Percentiles rank a stretch among this genome's conserved stretches.
These are phyloP conservation scores for Orientallactaga bullata DNA, from an alignment of 2,113 vertebrate genomes.

Conservation along the genomic window DNA sequence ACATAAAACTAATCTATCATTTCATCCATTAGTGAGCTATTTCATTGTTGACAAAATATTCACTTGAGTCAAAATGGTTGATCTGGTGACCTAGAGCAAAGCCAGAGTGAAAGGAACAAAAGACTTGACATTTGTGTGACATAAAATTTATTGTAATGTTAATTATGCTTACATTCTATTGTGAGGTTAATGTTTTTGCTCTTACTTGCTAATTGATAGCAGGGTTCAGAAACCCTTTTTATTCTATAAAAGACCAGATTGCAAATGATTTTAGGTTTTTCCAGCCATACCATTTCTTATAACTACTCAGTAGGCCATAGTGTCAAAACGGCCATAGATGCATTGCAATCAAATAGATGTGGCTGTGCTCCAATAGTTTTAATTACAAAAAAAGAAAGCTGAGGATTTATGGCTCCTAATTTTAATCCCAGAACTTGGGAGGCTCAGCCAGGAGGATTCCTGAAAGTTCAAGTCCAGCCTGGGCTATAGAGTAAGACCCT, in stretches of 20 bases:
- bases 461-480: background rate
- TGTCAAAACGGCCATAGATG: background rate
- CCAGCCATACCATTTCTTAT: background rate
- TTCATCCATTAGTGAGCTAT: background rate
- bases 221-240: background rate
- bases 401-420: background rate
- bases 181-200: slow-evolving; percentile 43
- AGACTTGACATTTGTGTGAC: background rate
- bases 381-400: slow-evolving; percentile 21
- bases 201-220: slow-evolving; percentile 27
- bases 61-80: background rate
- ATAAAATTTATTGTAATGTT: slow-evolving; percentile 1
- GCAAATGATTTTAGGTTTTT: slow-evolving; percentile 9
- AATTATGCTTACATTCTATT: slow-evolving; percentile 48
- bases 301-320: background rate
- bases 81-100: slow-evolving; percentile 1
- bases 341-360: background rate
- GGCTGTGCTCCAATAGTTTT: slow-evolving; percentile 11
- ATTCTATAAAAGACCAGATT: slow-evolving; percentile 9
- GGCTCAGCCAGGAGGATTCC: background rate
- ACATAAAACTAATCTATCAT: slow-evolving; percentile 5
- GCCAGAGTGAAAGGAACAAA: background rate
- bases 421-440: background rate
- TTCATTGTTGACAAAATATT: background rate
- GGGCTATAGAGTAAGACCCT: background rate